Conservation (phyloP, 2,113 vertebrate species). For the Tringa solitaria region DNA sequence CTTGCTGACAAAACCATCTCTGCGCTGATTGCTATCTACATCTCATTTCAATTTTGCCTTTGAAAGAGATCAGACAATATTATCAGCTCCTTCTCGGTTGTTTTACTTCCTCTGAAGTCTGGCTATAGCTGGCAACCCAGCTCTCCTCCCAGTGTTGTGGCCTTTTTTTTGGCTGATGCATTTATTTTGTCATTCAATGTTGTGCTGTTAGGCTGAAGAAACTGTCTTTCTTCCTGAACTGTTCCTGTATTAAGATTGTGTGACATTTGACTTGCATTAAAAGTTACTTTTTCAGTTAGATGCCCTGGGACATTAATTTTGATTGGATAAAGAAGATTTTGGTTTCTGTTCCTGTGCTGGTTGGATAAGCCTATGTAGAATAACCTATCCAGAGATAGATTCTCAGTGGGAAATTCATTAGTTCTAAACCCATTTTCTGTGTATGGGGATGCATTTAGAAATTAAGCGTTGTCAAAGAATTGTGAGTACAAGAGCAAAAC, state of each 20-base stretch:
- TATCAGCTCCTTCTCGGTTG: not conserved
- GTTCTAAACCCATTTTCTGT: not conserved
- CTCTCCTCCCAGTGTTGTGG: not conserved
- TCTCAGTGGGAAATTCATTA: not conserved
- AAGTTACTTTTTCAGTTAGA: not conserved
- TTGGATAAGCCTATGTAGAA: not conserved
- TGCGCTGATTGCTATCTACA: constrained; percentile 15
- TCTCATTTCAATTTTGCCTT: constrained; percentile 38
- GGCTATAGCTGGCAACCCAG: not conserved
- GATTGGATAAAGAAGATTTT: not conserved
- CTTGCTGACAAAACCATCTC: not conserved
- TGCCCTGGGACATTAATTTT: not conserved
- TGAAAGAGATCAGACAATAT: constrained; percentile 26
- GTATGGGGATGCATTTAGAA: not conserved
- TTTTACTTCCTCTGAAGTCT: constrained; percentile 43
- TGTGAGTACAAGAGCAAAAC: not conserved
- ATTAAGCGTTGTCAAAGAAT: not conserved
- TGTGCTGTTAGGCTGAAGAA: accelerated
- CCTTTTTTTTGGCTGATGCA: not conserved
- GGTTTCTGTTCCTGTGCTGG: not conserved
- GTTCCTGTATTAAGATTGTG: not conserved
- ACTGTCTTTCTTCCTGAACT: not conserved
- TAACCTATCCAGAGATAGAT: accelerated
- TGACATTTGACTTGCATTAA: not conserved
- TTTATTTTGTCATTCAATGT: not conserved